Percentiles rank a stretch among this genome's conserved stretches.
Evolutionary conservation across 1,140 invertebrate species (phyloP).

Genomic region (Cylas formicarius): DNA sequence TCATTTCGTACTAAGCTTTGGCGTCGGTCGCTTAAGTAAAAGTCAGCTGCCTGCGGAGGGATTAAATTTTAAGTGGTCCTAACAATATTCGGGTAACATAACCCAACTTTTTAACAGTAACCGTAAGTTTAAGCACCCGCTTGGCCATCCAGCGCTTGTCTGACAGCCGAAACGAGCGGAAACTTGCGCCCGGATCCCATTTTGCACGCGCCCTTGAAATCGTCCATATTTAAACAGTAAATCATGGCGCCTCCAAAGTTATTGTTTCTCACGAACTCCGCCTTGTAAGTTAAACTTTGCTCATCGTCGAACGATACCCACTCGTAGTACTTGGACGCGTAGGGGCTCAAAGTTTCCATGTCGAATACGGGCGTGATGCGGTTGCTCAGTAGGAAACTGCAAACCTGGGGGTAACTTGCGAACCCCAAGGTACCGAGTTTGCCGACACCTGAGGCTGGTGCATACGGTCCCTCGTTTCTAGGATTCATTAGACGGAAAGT

Average conservation of each 20-base stretch:
- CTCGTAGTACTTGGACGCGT: constrained; percentile 62
- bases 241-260: constrained; percentile 68
- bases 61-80: too few relatives aligned
- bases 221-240: constrained; percentile 68
- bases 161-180: constrained; percentile 27
- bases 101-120: too few relatives aligned
- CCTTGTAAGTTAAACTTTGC: constrained; percentile 65
- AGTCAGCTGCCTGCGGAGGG: too few relatives aligned
- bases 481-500: constrained; percentile 66
- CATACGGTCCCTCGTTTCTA: constrained; percentile 56
- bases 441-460: constrained; percentile 63
- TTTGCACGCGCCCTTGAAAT: constrained; percentile 40
- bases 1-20: too few relatives aligned
- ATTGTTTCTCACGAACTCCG: constrained; percentile 55
- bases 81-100: too few relatives aligned
- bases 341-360: constrained; percentile 66
- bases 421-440: constrained; percentile 61
- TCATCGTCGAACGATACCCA: constrained; percentile 87
- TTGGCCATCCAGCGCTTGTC: constrained; percentile 9
- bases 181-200: constrained; percentile 22
- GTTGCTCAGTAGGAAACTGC: constrained; percentile 52
- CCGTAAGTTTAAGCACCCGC: too few relatives aligned
- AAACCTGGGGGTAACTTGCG: constrained; percentile 60
- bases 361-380: constrained; percentile 54
- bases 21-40: too few relatives aligned